Evolutionary conservation across 2,888 invertebrate genomes (phyloP).

Genomic region (Gandaritis pyraliata): DNA sequence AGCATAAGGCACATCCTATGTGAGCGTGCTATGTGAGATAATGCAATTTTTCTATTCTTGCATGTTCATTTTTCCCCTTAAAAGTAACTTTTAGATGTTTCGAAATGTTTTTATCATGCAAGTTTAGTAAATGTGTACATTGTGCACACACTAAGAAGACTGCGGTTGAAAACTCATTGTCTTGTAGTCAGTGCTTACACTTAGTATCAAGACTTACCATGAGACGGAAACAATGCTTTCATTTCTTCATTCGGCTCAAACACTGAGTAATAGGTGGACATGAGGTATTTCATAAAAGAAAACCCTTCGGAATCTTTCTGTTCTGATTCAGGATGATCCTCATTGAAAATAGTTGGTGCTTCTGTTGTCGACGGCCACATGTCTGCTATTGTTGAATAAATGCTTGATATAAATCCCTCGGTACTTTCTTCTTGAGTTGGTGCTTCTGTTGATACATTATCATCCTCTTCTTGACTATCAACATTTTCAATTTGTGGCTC

Average conservation of each 20-base stretch:
- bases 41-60: no score
- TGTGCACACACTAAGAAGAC: no score
- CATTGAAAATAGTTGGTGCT: conserved; percentile 60
- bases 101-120: no score
- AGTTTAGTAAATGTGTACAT: no score
- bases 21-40: no score
- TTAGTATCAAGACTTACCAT: conserved; percentile 52
- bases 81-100: no score
- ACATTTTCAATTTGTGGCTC: conserved; percentile 9
- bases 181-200: no score
- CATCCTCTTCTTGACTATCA: conserved; percentile 20
- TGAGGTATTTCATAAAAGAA: conserved; percentile 68
- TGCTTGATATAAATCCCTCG: conserved; percentile 61
- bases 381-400: conserved; percentile 67
- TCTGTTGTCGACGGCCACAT: conserved; percentile 68
- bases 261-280: conserved; percentile 61
- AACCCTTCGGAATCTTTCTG: conserved; percentile 58
- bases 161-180: no score
- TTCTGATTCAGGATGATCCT: conserved; percentile 47
- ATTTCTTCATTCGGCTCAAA: conserved; percentile 67
- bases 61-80: no score
- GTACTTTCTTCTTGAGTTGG: conserved; percentile 45
- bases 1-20: no score
- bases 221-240: conserved; percentile 69
- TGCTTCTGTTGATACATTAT: conserved; percentile 38